Evolutionary conservation across 2,113 vertebrate genomes (phyloP).

Genomic region (Athene cunicularia): DNA sequence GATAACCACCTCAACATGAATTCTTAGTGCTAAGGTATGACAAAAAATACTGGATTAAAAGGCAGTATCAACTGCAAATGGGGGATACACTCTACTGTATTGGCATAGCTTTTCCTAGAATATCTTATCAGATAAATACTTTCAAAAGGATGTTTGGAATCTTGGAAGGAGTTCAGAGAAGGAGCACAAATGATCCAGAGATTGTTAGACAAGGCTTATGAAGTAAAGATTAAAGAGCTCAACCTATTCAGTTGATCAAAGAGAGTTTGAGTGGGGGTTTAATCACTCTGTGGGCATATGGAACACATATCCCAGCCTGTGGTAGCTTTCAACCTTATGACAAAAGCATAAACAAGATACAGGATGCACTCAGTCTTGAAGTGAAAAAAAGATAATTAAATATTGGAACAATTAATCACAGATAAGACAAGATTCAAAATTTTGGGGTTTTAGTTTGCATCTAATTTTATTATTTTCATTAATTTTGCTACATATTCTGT

Average conservation of each 20-base stretch:
- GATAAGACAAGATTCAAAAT: background rate
- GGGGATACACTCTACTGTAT: background rate
- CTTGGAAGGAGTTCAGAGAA: background rate
- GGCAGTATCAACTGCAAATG: background rate
- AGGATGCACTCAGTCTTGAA: background rate
- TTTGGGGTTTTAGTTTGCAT: background rate
- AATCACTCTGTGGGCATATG: background rate
- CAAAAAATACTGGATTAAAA: background rate
- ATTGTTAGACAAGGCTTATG: background rate
- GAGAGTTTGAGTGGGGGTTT: background rate
- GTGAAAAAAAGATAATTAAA: background rate
- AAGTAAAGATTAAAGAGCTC: constrained; percentile 14
- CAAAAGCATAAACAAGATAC: background rate
- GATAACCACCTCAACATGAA: background rate
- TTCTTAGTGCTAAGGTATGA: background rate
- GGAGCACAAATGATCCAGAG: background rate
- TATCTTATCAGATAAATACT: background rate
- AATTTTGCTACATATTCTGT: background rate
- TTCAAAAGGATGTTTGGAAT: background rate
- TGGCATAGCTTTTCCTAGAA: background rate
- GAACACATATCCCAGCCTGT: background rate
- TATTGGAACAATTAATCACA: background rate
- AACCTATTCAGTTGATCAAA: background rate
- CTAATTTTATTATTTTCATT: background rate
- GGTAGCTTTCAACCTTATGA: background rate